These are phyloP conservation scores for Marmota flaviventris DNA, from an alignment of 2,113 vertebrate genomes.

Conservation along the genomic window DNA sequence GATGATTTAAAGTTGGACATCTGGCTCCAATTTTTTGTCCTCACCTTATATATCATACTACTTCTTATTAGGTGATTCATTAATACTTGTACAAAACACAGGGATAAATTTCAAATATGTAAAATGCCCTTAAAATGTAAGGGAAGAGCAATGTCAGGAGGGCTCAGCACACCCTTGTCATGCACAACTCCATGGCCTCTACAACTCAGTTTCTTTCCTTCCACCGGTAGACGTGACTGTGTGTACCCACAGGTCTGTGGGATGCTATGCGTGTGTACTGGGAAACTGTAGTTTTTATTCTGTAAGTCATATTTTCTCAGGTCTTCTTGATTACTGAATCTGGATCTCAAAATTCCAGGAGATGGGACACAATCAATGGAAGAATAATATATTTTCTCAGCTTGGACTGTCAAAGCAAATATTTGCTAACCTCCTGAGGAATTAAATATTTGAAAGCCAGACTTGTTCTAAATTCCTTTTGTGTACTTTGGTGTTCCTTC, in stretches of 20 bases:
- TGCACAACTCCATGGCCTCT: rapidly evolving
- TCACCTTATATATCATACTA: background rate
- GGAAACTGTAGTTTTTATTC: background rate
- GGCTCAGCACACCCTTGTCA: background rate
- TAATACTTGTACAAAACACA: background rate
- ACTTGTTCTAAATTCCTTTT: background rate
- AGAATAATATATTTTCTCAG: background rate
- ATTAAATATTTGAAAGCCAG: background rate
- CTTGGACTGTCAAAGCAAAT: background rate
- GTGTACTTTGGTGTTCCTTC: background rate
- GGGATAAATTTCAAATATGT: background rate
- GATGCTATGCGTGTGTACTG: rapidly evolving
- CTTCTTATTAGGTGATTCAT: background rate
- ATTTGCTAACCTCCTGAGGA: background rate
- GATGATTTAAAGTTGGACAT: background rate
- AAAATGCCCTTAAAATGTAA: background rate
- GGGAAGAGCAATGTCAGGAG: background rate
- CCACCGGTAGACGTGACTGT: rapidly evolving
- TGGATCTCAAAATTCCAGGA: background rate
- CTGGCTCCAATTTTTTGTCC: background rate
- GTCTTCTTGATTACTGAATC: background rate
- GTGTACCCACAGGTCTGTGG: background rate
- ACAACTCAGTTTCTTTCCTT: background rate
- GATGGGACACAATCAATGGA: background rate
- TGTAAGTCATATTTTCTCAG: background rate